Conservation (phyloP, 1,140 invertebrate species). For the Drosophila rhopaloa region DNA sequence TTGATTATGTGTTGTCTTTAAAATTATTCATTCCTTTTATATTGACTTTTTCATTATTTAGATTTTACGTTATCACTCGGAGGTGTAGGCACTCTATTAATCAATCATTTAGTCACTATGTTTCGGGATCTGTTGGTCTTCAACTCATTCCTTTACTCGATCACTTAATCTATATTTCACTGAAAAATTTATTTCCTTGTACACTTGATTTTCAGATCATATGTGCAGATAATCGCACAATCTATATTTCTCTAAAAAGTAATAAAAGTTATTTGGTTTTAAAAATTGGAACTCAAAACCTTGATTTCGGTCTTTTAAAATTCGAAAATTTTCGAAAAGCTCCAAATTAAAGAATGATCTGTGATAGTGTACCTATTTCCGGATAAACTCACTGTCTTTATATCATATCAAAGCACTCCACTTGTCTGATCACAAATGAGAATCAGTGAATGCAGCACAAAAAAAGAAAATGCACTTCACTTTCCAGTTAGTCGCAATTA, state of each 20-base stretch:
- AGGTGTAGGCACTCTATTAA: neutral
- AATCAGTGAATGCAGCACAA: slow-evolving; percentile 8
- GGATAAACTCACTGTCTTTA: neutral
- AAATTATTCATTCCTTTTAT: neutral
- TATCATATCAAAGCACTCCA: slow-evolving; percentile 11
- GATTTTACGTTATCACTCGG: slow-evolving; percentile 1
- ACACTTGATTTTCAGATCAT: too few species aligned
- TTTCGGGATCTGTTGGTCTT: neutral
- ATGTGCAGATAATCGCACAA: too few species aligned
- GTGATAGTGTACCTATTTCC: neutral
- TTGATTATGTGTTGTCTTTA: neutral
- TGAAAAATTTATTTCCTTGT: too few species aligned
- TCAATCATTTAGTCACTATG: neutral
- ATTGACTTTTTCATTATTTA: neutral
- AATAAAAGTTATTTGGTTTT: too few species aligned
- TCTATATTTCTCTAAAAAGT: too few species aligned
- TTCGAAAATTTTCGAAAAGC: neutral
- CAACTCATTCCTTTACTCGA: neutral
- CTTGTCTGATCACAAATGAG: slow-evolving; percentile 2
- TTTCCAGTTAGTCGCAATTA: slow-evolving; percentile 16
- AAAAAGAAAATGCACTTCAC: slow-evolving; percentile 22
- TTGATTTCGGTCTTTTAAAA: too few species aligned
- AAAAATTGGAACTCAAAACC: too few species aligned
- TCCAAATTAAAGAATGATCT: neutral
- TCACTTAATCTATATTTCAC: neutral